Percentiles rank a stretch among this genome's conserved stretches.
These are phyloP conservation scores for Huso huso DNA, from an alignment of 2,797 vertebrate genomes.

Conservation along the genomic window DNA sequence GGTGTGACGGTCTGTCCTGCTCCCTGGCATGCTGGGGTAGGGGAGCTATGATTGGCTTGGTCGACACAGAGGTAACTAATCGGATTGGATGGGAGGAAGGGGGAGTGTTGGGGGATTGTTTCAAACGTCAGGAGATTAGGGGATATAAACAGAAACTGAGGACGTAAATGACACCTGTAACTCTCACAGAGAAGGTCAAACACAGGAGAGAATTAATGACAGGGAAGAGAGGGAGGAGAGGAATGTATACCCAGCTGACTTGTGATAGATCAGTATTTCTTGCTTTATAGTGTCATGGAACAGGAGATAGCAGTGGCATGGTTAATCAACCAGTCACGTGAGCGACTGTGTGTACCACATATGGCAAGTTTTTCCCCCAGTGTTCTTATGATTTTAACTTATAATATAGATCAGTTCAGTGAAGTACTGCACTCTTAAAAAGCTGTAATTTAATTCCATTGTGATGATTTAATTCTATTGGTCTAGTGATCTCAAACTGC, in stretches of 20 bases:
- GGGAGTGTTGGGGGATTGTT: conserved; percentile 3
- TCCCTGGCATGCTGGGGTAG: neutral
- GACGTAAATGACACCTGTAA: conserved; percentile 1
- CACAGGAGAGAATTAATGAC: neutral
- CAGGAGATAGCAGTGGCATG: no score
- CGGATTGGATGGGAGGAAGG: neutral
- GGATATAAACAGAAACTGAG: conserved; percentile 5
- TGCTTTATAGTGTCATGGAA: no score
- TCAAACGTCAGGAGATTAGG: neutral
- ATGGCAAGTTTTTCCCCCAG: no score
- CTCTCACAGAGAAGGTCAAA: neutral
- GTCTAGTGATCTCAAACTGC: no score
- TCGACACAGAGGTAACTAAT: neutral
- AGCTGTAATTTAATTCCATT: no score
- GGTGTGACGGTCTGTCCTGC: neutral
- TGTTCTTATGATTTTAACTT: no score
- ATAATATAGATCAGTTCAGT: no score
- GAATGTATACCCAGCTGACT: neutral
- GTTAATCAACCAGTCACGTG: no score
- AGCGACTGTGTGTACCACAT: no score
- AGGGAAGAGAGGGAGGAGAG: neutral
- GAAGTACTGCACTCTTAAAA: no score
- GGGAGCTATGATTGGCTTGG: neutral
- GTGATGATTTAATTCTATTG: no score
- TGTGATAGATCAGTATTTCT: neutral